Conservation (phyloP, 2,797 vertebrate genomes). For the Gouania willdenowi region DNA sequence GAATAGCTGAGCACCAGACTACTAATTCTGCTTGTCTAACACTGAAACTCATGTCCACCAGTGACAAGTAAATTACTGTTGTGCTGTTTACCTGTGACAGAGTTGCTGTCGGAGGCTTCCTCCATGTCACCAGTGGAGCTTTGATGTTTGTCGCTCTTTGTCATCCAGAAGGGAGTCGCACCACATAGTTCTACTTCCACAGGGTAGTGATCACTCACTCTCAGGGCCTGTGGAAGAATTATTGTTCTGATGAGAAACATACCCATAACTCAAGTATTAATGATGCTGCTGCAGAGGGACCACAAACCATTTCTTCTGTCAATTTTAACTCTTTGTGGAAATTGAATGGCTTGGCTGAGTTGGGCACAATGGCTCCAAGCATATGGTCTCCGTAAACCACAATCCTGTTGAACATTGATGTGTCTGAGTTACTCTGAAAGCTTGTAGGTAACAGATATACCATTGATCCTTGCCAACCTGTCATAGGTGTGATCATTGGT, state of each 20-base stretch:
- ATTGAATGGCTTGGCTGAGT: slow-evolving; percentile 67
- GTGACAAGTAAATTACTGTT: slow-evolving; percentile 2
- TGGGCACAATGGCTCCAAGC: slow-evolving; percentile 46
- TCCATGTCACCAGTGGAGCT: neutral
- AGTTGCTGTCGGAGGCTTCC: neutral
- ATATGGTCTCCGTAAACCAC: slow-evolving; percentile 64
- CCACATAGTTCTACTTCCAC: slow-evolving; percentile 54
- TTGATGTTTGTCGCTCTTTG: neutral
- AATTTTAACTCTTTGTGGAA: slow-evolving; percentile 55
- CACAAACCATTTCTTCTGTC: slow-evolving; percentile 49
- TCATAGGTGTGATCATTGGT: slow-evolving; percentile 66
- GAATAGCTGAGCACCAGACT: neutral
- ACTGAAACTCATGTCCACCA: neutral
- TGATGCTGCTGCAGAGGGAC: neutral
- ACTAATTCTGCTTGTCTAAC: too few species aligned
- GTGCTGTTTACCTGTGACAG: slow-evolving; percentile 20
- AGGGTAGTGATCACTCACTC: slow-evolving; percentile 59
- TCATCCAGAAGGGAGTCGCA: slow-evolving; percentile 1
- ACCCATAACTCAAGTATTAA: neutral
- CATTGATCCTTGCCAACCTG: slow-evolving; percentile 32
- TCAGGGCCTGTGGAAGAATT: slow-evolving; percentile 34
- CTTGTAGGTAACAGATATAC: too few species aligned
- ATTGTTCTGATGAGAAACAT: neutral
- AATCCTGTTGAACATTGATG: slow-evolving; percentile 45
- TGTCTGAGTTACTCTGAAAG: too few species aligned